Evolutionary conservation across 2,113 vertebrate species (phyloP).

Genomic region (Chionodraco myersi): DNA sequence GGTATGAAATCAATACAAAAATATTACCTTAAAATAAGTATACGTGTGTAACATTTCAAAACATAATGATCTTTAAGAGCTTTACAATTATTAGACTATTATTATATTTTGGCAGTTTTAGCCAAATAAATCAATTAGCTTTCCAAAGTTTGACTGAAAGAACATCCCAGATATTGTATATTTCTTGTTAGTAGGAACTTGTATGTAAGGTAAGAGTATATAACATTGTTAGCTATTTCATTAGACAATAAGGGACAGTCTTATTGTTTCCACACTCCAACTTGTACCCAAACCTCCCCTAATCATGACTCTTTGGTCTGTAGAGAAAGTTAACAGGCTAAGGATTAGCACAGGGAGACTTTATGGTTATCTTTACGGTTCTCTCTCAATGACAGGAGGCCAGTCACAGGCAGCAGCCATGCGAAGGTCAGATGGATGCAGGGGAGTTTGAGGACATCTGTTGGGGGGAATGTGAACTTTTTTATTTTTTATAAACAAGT

Average conservation of each 20-base stretch:
- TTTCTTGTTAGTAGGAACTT: no score
- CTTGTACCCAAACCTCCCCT: not conserved
- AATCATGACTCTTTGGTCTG: not conserved
- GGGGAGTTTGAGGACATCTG: no score
- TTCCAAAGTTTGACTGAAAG: not conserved
- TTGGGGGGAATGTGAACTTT: no score
- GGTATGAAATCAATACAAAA: conserved; percentile 20
- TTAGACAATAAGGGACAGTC: not conserved
- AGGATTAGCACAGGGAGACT: no score
- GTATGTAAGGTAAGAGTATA: no score
- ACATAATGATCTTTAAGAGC: not conserved
- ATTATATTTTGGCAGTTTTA: not conserved
- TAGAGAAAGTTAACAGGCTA: not conserved
- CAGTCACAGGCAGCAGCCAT: no score
- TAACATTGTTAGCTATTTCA: no score
- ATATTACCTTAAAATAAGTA: not conserved
- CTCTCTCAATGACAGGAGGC: no score
- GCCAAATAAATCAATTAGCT: not conserved
- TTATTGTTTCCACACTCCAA: not conserved
- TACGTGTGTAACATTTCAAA: not conserved
- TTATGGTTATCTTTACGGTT: no score
- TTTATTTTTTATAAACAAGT: no score
- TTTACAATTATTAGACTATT: not conserved
- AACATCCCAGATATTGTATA: not conserved
- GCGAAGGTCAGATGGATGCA: no score